phyloP scores from a whole-genome alignment of 2,797 vertebrate genomes.

The Sorex maritimensis region DNA sequence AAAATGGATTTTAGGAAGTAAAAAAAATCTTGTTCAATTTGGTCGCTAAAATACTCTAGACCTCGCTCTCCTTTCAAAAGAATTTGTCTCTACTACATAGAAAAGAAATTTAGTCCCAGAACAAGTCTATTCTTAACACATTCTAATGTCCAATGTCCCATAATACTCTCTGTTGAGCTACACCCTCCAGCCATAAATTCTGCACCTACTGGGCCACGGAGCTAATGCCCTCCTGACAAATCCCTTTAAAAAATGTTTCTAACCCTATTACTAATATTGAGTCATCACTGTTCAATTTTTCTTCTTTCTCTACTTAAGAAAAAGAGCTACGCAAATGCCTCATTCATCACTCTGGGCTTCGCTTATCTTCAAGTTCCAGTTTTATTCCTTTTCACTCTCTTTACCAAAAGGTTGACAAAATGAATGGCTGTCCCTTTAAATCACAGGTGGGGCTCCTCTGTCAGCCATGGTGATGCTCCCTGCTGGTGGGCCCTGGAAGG shows the following conservation, averaged over 20 bases:
- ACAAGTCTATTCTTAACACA: conserved; percentile 39
- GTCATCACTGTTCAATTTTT: not conserved
- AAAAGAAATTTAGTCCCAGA: conserved; percentile 29
- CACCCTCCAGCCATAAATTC: not conserved
- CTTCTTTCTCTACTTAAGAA: not conserved
- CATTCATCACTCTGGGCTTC: not conserved
- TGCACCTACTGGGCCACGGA: not conserved
- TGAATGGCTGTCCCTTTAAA: not conserved
- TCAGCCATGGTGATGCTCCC: not conserved
- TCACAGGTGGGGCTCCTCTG: accelerated
- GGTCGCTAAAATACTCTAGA: conserved; percentile 29
- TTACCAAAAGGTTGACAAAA: conserved; percentile 19
- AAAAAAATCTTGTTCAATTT: conserved; percentile 4
- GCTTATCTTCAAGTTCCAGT: not conserved
- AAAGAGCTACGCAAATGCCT: not conserved
- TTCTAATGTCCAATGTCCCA: not conserved
- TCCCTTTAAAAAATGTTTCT: not conserved
- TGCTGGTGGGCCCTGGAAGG: accelerated
- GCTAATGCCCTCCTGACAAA: not conserved
- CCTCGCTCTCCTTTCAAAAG: not conserved
- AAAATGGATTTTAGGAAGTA: conserved; percentile 3
- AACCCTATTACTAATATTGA: not conserved
- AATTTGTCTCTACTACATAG: conserved; percentile 17
- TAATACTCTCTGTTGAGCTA: accelerated
- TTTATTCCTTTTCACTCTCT: conserved; percentile 56